Conservation (phyloP, 2,797 vertebrate species). For the Momotus momota region DNA sequence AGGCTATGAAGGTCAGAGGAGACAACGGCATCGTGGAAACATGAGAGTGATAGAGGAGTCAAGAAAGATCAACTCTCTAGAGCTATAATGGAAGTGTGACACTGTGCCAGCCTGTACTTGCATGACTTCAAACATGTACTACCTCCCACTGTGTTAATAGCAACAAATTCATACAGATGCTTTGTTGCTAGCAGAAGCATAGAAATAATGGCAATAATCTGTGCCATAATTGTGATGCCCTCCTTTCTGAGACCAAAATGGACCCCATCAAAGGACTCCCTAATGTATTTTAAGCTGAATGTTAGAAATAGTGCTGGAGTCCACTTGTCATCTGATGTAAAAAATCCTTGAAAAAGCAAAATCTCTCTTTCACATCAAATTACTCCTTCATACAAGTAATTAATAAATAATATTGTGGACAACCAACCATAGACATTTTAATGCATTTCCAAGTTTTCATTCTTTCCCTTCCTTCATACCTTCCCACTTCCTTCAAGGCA, state of each 20-base stretch:
- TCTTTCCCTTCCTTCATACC: not conserved
- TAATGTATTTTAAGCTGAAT: not conserved
- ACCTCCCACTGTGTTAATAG: constrained; percentile 30
- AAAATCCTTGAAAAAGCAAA: not conserved
- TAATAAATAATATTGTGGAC: not conserved
- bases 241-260: constrained; percentile 4
- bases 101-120: constrained; percentile 6
- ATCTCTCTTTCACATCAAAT: not conserved
- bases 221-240: not conserved
- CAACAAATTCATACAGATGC: constrained; percentile 21
- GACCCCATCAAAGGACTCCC: not conserved
- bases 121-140: not conserved
- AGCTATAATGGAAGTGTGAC: constrained; percentile 27
- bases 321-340: not conserved
- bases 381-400: not conserved
- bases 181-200: not conserved
- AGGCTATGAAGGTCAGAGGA: constrained; percentile 63
- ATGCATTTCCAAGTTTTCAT: not conserved
- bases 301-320: not conserved
- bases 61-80: constrained; percentile 35
- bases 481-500: not conserved
- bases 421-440: not conserved
- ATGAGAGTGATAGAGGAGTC: constrained; percentile 12
- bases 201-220: constrained; percentile 31
- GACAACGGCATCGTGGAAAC: constrained; percentile 56